phyloP scores from a whole-genome alignment of 2,113 vertebrate species.

The Apodemus sylvaticus region DNA sequence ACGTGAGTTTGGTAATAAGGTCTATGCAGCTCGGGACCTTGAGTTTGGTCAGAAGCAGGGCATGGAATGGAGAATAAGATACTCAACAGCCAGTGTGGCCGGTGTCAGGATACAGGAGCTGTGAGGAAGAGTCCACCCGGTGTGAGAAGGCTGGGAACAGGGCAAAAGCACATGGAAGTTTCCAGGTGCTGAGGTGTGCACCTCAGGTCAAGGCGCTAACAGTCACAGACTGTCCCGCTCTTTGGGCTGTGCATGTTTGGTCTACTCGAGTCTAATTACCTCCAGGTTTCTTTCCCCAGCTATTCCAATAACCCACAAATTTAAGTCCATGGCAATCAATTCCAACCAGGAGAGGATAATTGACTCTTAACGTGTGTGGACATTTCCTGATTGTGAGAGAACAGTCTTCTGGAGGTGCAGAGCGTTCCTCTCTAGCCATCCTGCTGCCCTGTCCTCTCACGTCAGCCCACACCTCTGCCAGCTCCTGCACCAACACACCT shows the following conservation, averaged over 20 bases:
- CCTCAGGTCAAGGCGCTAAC: conserved; percentile 14
- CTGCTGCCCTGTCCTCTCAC: neutral
- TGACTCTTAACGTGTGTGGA: conserved; percentile 13
- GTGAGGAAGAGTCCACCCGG: neutral
- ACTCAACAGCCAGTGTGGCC: neutral
- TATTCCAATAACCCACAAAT: conserved; percentile 40
- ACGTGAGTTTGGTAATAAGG: too few relatives aligned
- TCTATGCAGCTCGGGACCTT: neutral
- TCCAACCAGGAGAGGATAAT: conserved; percentile 54
- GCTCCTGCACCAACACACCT: neutral
- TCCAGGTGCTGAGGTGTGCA: neutral
- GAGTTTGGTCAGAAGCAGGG: neutral
- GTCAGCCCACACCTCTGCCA: neutral
- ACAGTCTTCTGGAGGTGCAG: conserved; percentile 32
- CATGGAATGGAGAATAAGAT: neutral
- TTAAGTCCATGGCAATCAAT: conserved; percentile 40
- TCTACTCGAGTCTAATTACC: conserved; percentile 24
- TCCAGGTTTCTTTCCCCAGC: neutral
- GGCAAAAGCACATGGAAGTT: neutral
- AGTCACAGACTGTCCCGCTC: conserved; percentile 27
- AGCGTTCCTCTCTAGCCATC: neutral
- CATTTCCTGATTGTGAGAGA: conserved; percentile 52
- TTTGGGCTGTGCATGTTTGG: neutral
- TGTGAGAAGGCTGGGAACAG: neutral
- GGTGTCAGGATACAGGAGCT: neutral